phyloP scores from a whole-genome alignment of 2,888 invertebrate genomes.

The Dioctria linearis region DNA sequence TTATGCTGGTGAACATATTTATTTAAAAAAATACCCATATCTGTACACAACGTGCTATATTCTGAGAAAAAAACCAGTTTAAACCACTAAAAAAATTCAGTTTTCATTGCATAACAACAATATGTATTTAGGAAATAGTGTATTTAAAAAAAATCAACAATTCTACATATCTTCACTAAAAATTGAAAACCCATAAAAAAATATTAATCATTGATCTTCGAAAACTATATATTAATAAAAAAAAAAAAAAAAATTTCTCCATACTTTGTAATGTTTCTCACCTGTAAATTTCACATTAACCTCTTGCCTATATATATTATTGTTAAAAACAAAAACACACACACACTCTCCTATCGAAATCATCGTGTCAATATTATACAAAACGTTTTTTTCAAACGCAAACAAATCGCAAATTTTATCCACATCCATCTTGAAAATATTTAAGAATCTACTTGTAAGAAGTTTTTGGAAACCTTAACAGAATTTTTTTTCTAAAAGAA shows the following conservation, averaged over 20 bases:
- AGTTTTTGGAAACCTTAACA: not conserved
- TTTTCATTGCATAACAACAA: constrained; percentile 35
- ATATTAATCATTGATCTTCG: constrained; percentile 3
- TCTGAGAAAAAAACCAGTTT: no score
- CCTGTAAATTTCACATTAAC: constrained; percentile 43
- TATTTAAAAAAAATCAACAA: constrained; percentile 4
- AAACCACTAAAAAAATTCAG: not conserved
- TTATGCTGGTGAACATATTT: not conserved
- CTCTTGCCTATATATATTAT: constrained; percentile 17
- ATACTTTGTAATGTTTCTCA: constrained; percentile 32
- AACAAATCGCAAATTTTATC: not conserved
- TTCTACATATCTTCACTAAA: constrained; percentile 39
- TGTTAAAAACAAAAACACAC: not conserved
- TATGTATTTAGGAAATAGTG: constrained; percentile 29
- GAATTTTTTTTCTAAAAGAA: constrained; percentile 28
- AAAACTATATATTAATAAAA: constrained; percentile 16
- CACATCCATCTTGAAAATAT: not conserved
- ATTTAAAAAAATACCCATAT: not conserved
- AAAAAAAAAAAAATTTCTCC: constrained; percentile 25
- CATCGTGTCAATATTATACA: constrained; percentile 24
- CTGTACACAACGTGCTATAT: not conserved
- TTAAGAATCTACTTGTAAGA: not conserved
- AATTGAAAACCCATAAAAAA: not conserved
- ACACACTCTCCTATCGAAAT: not conserved
- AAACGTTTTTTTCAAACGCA: constrained; percentile 13